phyloP scores from a whole-genome alignment of 2,113 vertebrate genomes.

The Porphyrio hochstetteri region DNA sequence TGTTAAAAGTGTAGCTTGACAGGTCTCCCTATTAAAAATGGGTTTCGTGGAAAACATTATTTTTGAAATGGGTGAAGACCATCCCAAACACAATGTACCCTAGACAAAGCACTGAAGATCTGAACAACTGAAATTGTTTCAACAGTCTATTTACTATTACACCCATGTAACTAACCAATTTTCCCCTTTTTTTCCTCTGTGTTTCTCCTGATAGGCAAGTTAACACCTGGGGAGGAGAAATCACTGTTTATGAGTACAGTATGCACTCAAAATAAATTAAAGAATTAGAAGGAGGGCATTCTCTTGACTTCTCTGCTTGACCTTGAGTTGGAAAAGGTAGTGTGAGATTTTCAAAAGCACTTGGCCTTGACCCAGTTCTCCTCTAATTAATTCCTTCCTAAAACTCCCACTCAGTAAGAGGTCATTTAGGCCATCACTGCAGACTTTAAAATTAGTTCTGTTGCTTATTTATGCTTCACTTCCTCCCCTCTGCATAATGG shows the following conservation, averaged over 20 bases:
- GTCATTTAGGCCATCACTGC: slow-evolving; percentile 3
- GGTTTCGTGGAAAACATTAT: neutral
- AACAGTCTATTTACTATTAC: neutral
- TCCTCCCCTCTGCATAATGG: slow-evolving; percentile 9
- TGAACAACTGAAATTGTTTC: neutral
- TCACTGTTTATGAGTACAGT: neutral
- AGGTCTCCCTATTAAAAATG: neutral
- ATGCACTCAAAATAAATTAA: neutral
- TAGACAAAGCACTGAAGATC: neutral
- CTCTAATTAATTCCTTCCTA: slow-evolving; percentile 44
- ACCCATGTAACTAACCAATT: neutral
- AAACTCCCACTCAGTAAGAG: slow-evolving; percentile 37
- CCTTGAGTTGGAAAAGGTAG: neutral
- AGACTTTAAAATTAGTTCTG: slow-evolving; percentile 43
- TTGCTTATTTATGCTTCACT: slow-evolving; percentile 52
- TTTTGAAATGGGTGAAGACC: neutral
- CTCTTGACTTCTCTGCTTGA: neutral
- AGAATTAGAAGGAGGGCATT: neutral
- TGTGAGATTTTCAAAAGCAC: neutral
- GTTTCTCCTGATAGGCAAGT: neutral
- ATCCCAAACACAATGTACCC: neutral
- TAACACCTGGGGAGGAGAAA: neutral
- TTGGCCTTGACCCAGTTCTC: slow-evolving; percentile 46
- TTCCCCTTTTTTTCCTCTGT: neutral
- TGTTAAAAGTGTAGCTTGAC: neutral